These are phyloP conservation scores for Exocentrus adspersus DNA, from an alignment of 2,888 invertebrate species.

Conservation along the genomic window DNA sequence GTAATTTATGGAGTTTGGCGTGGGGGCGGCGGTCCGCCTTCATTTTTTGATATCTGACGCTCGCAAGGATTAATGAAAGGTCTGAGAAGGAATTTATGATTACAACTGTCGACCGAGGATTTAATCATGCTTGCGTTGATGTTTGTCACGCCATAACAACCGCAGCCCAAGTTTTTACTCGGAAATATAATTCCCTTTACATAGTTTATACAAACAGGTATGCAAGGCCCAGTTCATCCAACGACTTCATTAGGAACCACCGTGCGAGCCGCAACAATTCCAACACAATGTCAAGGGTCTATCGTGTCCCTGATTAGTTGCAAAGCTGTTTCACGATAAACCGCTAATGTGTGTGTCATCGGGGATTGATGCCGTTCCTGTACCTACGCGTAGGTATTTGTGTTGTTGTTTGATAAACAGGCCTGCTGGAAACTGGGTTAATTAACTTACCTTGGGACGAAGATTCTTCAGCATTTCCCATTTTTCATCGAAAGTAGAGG, in stretches of 20 bases:
- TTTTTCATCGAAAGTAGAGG: too few relatives aligned
- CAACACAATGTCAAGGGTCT: slow-evolving; percentile 11
- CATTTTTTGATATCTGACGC: neutral
- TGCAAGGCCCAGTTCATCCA: too few relatives aligned
- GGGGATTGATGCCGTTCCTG: slow-evolving; percentile 11
- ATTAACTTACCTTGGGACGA: neutral
- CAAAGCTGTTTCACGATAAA: slow-evolving; percentile 19
- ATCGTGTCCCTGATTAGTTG: slow-evolving; percentile 13
- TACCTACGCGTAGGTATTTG: slow-evolving; percentile 19
- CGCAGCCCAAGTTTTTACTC: too few relatives aligned
- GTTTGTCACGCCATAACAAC: too few relatives aligned
- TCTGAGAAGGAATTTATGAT: neutral
- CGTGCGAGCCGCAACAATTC: too few relatives aligned
- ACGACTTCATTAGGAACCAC: too few relatives aligned
- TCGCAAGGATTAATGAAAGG: neutral
- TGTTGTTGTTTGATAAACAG: slow-evolving; percentile 13
- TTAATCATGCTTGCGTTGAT: neutral
- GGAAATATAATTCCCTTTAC: too few relatives aligned
- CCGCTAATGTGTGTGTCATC: slow-evolving; percentile 19
- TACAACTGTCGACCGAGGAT: neutral
- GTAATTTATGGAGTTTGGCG: slow-evolving; percentile 7
- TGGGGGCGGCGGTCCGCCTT: neutral
- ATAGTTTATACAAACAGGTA: too few relatives aligned
- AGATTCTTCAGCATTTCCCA: too few relatives aligned
- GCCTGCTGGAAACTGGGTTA: slow-evolving; percentile 5